A percentile compares a stretch with the other conserved stretches of the same genome.
These are phyloP conservation scores for Agapostemon virescens DNA, from an alignment of 2,888 invertebrate genomes.

Conservation along the genomic window DNA sequence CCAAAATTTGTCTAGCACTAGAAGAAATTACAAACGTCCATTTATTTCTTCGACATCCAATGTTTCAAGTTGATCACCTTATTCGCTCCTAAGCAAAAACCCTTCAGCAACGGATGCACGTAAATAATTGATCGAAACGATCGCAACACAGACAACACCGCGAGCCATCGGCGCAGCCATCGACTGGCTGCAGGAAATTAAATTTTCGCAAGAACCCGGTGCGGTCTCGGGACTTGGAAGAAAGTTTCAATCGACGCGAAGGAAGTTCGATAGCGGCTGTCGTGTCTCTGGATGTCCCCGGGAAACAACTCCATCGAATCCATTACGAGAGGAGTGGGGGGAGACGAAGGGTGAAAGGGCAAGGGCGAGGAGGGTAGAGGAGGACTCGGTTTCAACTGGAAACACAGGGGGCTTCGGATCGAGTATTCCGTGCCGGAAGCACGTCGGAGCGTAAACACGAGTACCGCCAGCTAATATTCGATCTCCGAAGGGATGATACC, in stretches of 20 bases:
- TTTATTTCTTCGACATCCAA: too few species aligned
- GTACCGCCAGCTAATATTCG: conserved; percentile 22
- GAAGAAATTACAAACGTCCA: too few species aligned
- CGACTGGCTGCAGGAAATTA: not conserved
- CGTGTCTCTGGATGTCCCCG: not conserved
- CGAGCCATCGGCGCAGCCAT: not conserved
- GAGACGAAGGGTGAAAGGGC: too few species aligned
- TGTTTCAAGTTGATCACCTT: not conserved
- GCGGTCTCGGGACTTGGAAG: not conserved
- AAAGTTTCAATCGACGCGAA: not conserved
- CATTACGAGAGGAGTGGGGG: too few species aligned
- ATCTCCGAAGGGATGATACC: not conserved
- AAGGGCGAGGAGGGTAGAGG: too few species aligned
- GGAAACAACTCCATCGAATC: conserved; percentile 4
- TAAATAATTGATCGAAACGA: not conserved
- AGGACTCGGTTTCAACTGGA: not conserved
- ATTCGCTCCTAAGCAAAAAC: not conserved
- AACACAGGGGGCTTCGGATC: not conserved
- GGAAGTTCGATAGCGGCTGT: not conserved
- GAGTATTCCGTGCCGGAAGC: not conserved
- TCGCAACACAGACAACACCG: not conserved
- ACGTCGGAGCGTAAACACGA: conserved; percentile 29
- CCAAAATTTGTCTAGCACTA: too few species aligned
- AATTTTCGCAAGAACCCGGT: not conserved
- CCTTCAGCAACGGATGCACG: not conserved